Conservation (phyloP, 2,113 vertebrate species). For the Psephotus haematonotus region DNA sequence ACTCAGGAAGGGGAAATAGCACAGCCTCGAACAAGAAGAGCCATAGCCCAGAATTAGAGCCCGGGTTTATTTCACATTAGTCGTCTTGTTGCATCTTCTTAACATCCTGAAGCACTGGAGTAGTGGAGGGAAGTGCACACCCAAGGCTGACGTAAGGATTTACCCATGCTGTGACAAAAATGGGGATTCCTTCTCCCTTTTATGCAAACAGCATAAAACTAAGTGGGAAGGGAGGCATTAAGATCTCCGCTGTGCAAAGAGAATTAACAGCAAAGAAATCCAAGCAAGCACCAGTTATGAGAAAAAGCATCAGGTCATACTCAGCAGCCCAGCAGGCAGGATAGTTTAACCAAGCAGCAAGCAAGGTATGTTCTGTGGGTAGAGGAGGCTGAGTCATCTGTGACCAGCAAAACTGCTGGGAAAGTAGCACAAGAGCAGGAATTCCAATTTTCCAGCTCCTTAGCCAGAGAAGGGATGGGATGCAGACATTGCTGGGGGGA, state of each 20-base stretch:
- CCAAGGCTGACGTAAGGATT: neutral
- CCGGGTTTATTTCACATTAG: neutral
- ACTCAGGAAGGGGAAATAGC: neutral
- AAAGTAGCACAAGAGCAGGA: neutral
- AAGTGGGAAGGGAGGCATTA: neutral
- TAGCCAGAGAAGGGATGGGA: neutral
- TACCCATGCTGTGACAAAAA: neutral
- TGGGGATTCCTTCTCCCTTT: neutral
- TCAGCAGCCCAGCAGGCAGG: neutral
- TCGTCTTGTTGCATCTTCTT: neutral
- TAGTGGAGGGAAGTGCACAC: neutral
- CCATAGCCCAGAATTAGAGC: neutral
- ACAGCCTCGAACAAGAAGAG: rapidly evolving
- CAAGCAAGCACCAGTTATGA: neutral
- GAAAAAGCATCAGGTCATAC: neutral
- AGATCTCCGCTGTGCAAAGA: neutral
- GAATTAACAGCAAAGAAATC: neutral
- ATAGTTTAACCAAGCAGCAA: neutral
- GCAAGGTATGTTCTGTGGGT: neutral
- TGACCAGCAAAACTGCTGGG: neutral
- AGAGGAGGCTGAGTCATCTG: neutral
- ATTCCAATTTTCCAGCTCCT: neutral
- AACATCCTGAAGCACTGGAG: neutral
- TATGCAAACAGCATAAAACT: neutral
- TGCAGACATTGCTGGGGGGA: neutral